These are phyloP conservation scores for Arbacia lixula DNA, from an alignment of 53 echinoderm and acorn worm genomes.

Conservation along the genomic window DNA sequence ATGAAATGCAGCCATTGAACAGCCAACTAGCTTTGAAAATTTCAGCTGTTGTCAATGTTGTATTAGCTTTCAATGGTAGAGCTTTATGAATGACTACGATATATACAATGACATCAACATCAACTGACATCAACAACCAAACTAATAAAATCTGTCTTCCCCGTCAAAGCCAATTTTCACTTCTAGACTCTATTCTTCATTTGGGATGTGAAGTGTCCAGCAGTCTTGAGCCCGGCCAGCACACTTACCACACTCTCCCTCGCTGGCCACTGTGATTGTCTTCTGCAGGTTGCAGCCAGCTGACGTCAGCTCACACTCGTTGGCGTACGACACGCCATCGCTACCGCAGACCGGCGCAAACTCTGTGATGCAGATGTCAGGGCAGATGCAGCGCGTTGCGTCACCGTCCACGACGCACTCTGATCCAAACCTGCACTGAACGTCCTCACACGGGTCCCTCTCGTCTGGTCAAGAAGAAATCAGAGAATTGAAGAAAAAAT, in stretches of 20 bases:
- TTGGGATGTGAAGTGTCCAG: no score
- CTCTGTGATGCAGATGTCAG: conserved; percentile 12
- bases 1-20: no score
- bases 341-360: conserved; percentile 69
- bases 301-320: conserved; percentile 52
- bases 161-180: no score
- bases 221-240: no score
- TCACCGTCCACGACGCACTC: conserved; percentile 71
- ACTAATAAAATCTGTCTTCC: no score
- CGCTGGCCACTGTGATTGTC: conserved; percentile 18
- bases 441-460: conserved; percentile 66
- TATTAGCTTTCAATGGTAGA: no score
- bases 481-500: not conserved
- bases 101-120: no score
- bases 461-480: conserved; percentile 53
- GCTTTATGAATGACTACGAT: no score
- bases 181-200: no score
- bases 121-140: no score
- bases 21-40: no score
- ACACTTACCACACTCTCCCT: conserved; percentile 58
- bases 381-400: conserved; percentile 22
- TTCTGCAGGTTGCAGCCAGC: conserved; percentile 37
- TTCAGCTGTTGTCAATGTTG: no score
- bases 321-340: conserved; percentile 61
- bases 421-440: conserved; percentile 73